phyloP scores from a whole-genome alignment of 2,888 invertebrate species.

The Norana najaformis region DNA sequence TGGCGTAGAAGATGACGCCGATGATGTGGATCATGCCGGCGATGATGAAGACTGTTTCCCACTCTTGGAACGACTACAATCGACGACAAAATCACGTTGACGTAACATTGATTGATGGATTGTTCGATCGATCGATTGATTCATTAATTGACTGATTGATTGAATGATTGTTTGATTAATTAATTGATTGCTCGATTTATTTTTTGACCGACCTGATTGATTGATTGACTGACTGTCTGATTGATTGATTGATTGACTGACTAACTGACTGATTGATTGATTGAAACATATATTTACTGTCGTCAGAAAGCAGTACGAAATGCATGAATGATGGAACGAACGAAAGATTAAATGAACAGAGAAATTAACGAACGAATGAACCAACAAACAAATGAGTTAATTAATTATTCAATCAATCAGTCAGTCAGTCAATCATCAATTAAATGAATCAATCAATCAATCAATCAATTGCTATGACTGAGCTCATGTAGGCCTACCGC shows the following conservation, averaged over 20 bases:
- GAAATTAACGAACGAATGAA: no score
- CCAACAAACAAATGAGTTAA: no score
- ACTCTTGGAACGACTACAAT: conserved; percentile 76
- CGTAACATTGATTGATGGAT: no score
- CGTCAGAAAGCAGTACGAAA: not conserved
- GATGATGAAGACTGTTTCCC: conserved; percentile 91
- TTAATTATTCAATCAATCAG: not conserved
- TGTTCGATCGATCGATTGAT: no score
- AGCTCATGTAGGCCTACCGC: conserved; percentile 18
- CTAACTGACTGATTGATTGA: no score
- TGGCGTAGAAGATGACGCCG: conserved; percentile 92
- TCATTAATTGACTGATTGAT: no score
- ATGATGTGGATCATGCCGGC: conserved; percentile 93
- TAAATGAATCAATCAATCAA: not conserved
- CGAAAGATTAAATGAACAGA: not conserved
- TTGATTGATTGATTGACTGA: no score
- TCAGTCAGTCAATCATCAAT: not conserved
- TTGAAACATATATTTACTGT: no score
- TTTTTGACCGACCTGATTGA: no score
- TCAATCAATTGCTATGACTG: not conserved
- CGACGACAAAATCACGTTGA: not conserved
- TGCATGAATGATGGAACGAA: not conserved
- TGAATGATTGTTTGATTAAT: no score
- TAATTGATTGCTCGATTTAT: no score
- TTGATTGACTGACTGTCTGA: no score